Evolutionary conservation across 2,888 invertebrate genomes (phyloP), one percentile per base, ranked within the genome.

Genomic region (Cantharis rufa): DNA sequence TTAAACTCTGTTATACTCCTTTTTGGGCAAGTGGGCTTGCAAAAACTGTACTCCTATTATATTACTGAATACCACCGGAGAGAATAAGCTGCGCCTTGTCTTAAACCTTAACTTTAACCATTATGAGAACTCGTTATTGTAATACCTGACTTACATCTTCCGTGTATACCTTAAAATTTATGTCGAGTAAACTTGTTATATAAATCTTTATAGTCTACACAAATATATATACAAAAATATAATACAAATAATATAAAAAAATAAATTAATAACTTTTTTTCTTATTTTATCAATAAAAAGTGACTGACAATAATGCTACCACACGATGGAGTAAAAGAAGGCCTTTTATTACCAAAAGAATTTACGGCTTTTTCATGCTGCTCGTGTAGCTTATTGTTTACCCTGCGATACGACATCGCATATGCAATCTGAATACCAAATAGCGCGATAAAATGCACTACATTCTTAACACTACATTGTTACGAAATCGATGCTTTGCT

Each of bases 101-200:
- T 86, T 86, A 86, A 66, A 84, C 86, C 85, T 84, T 83, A 87
- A 87, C 87, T 87, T 87, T 86, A 81, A 82, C 87, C 87, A 87
- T 87, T 87, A 87, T 85, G 82, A 83, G 81, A 82, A 82, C 83
- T 82, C 85, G 85, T 86, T 86, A 86, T 86, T 86, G 85, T 86
- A 86, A 86, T 86, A 84, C 85, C 83, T 80, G 84, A 85, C 84
- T 84, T 84, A 84, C 85, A 85, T 86, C 85, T 86, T 86, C 85
- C 85, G 83, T 81, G 79, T 80, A 63, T 63, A 71, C n/a, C 75
- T 76, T 81, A 82, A 82, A 85, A 86, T 86, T 86, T 86, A 86
- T 86, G 85, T 83, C 82, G 80, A 82, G 80, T 83, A 83, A 84
- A 85, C 83, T 80, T 81, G 81, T 78, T 78, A 77, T 74, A 77